phyloP scores from a whole-genome alignment of 1,140 invertebrate genomes.

The Diorhabda carinulata region DNA sequence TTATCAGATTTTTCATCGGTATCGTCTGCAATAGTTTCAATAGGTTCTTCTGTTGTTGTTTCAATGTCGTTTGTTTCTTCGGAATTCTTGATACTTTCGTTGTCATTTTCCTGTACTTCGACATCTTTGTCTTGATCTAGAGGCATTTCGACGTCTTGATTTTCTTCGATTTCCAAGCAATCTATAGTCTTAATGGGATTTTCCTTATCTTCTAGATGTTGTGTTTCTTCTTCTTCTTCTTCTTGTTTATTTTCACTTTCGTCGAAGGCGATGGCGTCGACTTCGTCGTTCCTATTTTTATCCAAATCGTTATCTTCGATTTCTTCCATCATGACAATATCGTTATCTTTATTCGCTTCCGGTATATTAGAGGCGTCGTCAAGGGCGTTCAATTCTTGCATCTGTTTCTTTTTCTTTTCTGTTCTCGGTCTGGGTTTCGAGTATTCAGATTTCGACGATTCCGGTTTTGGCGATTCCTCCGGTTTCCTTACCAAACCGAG shows the following conservation, averaged over 20 bases:
- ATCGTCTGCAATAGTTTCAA: slow-evolving; percentile 15
- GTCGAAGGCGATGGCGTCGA: background rate
- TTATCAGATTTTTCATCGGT: slow-evolving; percentile 10
- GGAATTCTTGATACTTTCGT: too few relatives aligned
- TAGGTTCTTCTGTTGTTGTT: slow-evolving; percentile 23
- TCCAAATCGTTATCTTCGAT: background rate
- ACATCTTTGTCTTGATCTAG: background rate
- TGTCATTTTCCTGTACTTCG: too few relatives aligned
- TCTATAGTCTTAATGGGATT: too few relatives aligned
- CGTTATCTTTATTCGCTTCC: background rate
- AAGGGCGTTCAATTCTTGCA: background rate
- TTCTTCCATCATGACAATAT: background rate
- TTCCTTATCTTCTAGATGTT: background rate
- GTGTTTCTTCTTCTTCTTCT: background rate
- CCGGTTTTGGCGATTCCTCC: slow-evolving; percentile 31
- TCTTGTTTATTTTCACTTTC: background rate
- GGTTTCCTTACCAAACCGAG: slow-evolving; percentile 51
- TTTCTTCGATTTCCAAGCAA: slow-evolving; percentile 7
- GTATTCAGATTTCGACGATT: background rate
- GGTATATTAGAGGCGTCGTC: background rate
- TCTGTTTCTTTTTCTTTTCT: background rate
- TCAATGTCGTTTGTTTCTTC: slow-evolving; percentile 23
- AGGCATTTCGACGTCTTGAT: background rate
- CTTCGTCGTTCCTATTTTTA: slow-evolving; percentile 5
- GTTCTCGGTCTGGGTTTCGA: slow-evolving; percentile 8